phyloP scores from a whole-genome alignment of 92 coral and sea anemone genomes.

The Phymanthus crucifer region DNA sequence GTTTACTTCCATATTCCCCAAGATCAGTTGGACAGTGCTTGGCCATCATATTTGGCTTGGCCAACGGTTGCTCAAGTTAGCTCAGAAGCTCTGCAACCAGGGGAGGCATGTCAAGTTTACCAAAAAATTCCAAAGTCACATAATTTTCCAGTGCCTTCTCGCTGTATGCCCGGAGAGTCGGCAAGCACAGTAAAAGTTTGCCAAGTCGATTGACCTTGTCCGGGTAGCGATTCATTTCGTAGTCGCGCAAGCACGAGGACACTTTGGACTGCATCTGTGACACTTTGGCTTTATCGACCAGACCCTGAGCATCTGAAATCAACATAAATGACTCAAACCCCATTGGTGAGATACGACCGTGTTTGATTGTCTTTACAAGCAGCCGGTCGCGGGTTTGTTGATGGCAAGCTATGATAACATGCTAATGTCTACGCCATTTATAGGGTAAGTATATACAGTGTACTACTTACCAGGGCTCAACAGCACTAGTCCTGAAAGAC shows the following conservation, averaged over 20 bases:
- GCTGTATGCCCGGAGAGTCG: slow-evolving; percentile 85
- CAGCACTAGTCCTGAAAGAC: slow-evolving; percentile 77
- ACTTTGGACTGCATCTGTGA: slow-evolving; percentile 75
- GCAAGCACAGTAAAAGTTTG: slow-evolving; percentile 88
- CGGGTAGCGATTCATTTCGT: slow-evolving; percentile 60
- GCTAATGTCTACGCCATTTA: too few relatives aligned
- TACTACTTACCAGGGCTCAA: slow-evolving; percentile 90
- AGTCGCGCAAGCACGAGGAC: slow-evolving; percentile 79
- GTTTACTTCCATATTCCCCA: background rate
- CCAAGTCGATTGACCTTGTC: slow-evolving; percentile 82
- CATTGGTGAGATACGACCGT: background rate
- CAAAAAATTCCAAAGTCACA: slow-evolving; percentile 90
- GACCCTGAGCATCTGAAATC: slow-evolving; percentile 78
- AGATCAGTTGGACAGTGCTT: background rate
- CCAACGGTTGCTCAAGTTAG: slow-evolving; percentile 27
- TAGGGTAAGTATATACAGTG: too few relatives aligned
- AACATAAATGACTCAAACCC: background rate
- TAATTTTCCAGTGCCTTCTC: slow-evolving; percentile 95
- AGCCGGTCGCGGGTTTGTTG: too few relatives aligned
- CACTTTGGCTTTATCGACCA: slow-evolving; percentile 73
- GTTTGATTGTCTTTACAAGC: too few relatives aligned
- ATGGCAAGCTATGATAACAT: too few relatives aligned
- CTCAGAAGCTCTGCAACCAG: slow-evolving; percentile 87
- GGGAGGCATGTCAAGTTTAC: slow-evolving; percentile 97
- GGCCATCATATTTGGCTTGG: background rate